Evolutionary conservation across 1,140 invertebrate genomes (phyloP).

Genomic region (Drosophila kurseongensis): DNA sequence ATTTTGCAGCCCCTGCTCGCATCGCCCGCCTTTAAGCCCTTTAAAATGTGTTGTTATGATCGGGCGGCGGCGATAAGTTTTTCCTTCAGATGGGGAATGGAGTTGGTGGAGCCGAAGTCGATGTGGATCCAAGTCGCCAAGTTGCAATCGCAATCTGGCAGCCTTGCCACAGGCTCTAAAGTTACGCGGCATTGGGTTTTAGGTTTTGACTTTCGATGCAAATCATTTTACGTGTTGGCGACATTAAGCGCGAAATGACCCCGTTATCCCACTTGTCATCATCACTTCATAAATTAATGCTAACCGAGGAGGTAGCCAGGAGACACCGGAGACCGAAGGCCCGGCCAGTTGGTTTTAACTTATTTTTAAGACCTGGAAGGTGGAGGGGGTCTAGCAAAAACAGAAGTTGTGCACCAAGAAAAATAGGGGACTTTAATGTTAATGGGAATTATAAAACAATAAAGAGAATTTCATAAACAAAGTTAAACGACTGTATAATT

Average conservation of each 20-base stretch:
- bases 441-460: too few species aligned
- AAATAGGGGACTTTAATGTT: neutral
- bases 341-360: constrained; percentile 24
- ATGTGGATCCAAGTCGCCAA: neutral
- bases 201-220: constrained; percentile 67
- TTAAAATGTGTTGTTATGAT: constrained; percentile 84
- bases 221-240: constrained; percentile 84
- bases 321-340: constrained; percentile 18
- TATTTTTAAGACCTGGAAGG: constrained; percentile 8
- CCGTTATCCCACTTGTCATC: constrained; percentile 84
- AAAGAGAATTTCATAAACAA: too few species aligned
- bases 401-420: constrained; percentile 31
- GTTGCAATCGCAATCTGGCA: constrained; percentile 48
- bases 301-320: constrained; percentile 48
- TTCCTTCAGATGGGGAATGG: constrained; percentile 21
- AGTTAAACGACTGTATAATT: too few species aligned
- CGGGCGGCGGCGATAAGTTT: constrained; percentile 75
- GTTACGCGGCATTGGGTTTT: constrained; percentile 70
- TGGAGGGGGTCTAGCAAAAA: constrained; percentile 7
- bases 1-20: constrained; percentile 3
- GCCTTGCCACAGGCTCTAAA: constrained; percentile 74
- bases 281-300: constrained; percentile 84
- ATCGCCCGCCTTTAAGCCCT: constrained; percentile 65
- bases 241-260: constrained; percentile 84
- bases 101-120: constrained; percentile 7